Base-by-base conservation (phyloP, 2,113 vertebrate species). In the Rallus limicola region DNA sequence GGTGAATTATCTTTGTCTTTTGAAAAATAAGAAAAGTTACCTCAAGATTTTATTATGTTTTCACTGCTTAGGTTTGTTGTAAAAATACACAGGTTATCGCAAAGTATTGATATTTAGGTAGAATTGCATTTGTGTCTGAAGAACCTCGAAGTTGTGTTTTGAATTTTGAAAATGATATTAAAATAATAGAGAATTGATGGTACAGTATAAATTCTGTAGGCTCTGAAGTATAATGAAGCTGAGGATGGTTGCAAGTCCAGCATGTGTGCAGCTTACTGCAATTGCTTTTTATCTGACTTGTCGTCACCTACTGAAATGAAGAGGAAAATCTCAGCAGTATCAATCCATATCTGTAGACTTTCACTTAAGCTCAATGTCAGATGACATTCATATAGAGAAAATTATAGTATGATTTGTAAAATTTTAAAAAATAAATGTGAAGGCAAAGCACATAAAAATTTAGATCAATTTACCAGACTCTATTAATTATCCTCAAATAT, bases 321-420 rank as follows among this genome's bases (percentile, higher is more conserved):
- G 88, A 72, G 67, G 75, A 94, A 95, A 93, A 88, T 94, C 63
- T 93, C 58, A 53, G 12, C 24, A 62, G 33, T 64, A 85, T 82
- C 1, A 1, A 85, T 93, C 79, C 34, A 2, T 44, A 72, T 82
- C 67, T 85, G 82, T 89, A 72, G 69, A 16, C 11, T 84, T 93
- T 82, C 26, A 53, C 24, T 84, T 79, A 15, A 5, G 20, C 38
- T 69, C 5, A 74, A 42, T 56, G 20, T 52, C 55, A 88, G 46
- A 48, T 79, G 36, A 94, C 36, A 36, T 36, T 46, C 44, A 46
- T 46, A 19, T 46, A 46, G 44, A 46, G 44, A 44, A 87, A 91
- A 92, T 53, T 8, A 67, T 13, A 33, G 9, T 34, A 59, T 62
- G 24, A 9, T 42, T 63, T 77, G 88, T 21, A 33, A 52, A 75